Conservation (phyloP, 2,113 vertebrate genomes). For the Lipotes vexillifer region DNA sequence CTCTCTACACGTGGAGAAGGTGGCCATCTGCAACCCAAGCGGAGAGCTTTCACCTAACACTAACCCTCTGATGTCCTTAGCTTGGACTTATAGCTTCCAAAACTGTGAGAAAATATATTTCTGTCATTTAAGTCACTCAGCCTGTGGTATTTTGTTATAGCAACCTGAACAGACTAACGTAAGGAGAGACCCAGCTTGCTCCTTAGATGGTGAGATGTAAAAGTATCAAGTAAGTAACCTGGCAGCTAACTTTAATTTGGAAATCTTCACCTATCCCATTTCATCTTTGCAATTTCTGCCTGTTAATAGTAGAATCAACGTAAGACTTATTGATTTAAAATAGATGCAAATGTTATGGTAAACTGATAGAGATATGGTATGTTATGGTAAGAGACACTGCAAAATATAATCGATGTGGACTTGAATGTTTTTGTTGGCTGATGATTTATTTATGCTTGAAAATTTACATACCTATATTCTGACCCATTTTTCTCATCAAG, state of each 20-base stretch:
- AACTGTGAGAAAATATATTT: background rate
- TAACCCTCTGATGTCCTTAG: background rate
- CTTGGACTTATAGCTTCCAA: background rate
- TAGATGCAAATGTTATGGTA: slow-evolving; percentile 15
- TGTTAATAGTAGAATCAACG: background rate
- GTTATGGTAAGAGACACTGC: background rate
- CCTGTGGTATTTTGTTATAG: background rate
- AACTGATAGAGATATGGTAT: background rate
- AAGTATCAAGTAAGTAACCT: background rate
- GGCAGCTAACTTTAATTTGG: background rate
- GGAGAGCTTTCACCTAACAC: background rate
- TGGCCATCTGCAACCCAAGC: background rate
- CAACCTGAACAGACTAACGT: background rate
- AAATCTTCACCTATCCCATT: background rate
- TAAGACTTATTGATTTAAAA: slow-evolving; percentile 18
- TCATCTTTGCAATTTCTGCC: background rate
- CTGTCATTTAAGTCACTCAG: background rate
- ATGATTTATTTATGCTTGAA: slow-evolving; percentile 34
- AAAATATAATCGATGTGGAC: background rate
- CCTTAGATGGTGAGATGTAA: background rate
- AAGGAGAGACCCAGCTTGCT: background rate
- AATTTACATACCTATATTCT: slow-evolving; percentile 21
- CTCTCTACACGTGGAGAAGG: background rate
- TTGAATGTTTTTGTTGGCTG: slow-evolving; percentile 11
- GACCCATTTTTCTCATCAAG: slow-evolving; percentile 5